phyloP scores from a whole-genome alignment of 1,140 invertebrate genomes.

The Leguminivora glycinivorella region DNA sequence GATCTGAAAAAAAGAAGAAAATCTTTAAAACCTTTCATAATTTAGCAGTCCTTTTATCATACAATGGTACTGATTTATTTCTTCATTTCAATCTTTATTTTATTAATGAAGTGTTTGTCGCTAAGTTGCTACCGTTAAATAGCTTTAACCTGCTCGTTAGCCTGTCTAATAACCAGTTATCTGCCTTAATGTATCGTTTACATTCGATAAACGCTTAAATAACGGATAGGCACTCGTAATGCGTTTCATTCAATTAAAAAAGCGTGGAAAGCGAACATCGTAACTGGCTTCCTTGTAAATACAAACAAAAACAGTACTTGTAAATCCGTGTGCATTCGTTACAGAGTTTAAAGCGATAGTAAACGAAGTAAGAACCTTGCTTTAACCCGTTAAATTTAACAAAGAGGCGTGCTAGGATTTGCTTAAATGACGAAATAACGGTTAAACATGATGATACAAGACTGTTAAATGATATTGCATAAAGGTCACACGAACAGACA shows the following conservation, averaged over 20 bases:
- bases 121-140: slow-evolving; percentile 8
- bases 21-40: too few relatives aligned
- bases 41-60: too few relatives aligned
- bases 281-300: neutral
- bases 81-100: too few relatives aligned
- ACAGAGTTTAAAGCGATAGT: slow-evolving; percentile 14
- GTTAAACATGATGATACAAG: slow-evolving; percentile 1
- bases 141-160: neutral
- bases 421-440: neutral
- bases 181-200: slow-evolving; percentile 22
- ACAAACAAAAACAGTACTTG: slow-evolving; percentile 23
- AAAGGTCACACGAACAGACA: neutral
- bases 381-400: slow-evolving; percentile 14
- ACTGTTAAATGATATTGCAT: slow-evolving; percentile 16
- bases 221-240: slow-evolving; percentile 2
- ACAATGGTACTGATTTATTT: too few relatives aligned
- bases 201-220: slow-evolving; percentile 25
- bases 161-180: slow-evolving; percentile 5
- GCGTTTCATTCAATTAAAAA: slow-evolving; percentile 27
- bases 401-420: slow-evolving; percentile 1
- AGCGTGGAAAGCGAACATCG: slow-evolving; percentile 9
- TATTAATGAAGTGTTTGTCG: neutral
- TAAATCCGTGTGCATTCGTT: slow-evolving; percentile 17
- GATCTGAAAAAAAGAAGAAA: slow-evolving; percentile 80
- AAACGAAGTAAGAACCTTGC: slow-evolving; percentile 22